Evolutionary conservation across 2,888 invertebrate genomes (phyloP).

Genomic region (Dyspetes luteomarginatus): DNA sequence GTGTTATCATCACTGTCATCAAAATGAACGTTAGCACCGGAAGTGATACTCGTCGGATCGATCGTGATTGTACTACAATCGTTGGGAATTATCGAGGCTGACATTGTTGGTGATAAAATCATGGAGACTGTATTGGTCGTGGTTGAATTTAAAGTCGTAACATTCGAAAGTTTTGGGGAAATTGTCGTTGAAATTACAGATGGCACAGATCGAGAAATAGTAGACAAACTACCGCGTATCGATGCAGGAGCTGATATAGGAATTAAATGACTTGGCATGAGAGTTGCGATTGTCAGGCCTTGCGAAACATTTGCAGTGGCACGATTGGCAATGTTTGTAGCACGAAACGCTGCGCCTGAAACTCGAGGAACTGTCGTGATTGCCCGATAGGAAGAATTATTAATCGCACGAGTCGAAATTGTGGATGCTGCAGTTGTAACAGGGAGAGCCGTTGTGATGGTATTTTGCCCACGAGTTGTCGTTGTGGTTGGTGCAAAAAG

Average conservation of each 20-base stretch:
- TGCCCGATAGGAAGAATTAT: not conserved
- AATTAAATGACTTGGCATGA: no score
- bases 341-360: not conserved
- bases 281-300: slow-evolving; percentile 31
- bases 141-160: not conserved
- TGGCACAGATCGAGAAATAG: not conserved
- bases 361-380: not conserved
- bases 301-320: not conserved
- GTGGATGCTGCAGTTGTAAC: not conserved
- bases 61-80: not conserved
- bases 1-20: not conserved
- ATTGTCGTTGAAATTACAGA: not conserved
- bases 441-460: not conserved
- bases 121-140: not conserved
- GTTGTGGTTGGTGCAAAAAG: not conserved
- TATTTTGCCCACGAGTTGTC: slow-evolving; percentile 1
- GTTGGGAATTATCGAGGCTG: not conserved
- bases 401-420: not conserved
- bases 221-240: no score
- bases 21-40: not conserved
- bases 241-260: not conserved
- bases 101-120: not conserved
- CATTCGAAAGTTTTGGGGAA: not conserved
- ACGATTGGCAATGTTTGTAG: slow-evolving; percentile 4
- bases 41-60: slow-evolving; percentile 4